Evolutionary conservation across 2,888 invertebrate genomes (phyloP), one percentile per base, ranked within the genome.

Genomic region (Sympetrum striolatum): DNA sequence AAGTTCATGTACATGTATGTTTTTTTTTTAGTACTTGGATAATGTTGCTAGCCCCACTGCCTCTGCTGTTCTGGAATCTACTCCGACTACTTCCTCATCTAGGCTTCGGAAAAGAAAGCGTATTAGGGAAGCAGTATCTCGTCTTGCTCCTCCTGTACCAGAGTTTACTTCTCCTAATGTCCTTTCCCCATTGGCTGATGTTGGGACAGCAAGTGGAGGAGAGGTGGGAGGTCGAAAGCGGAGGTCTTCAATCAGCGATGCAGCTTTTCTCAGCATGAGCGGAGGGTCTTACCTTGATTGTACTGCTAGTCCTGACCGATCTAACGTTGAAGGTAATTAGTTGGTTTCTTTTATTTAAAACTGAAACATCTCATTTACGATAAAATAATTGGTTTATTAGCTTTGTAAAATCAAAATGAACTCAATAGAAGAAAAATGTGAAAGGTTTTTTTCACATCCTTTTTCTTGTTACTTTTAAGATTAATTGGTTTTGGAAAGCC

Each of bases 241-340:
- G 44, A 96, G 98, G 91, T 98, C 98, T 1, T 98, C 98, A 12
- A 96, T 98, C 82, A 97, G 97, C 92, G 98, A 98, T 94, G 96
- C 97, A 82, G 97, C 97, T 60, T 95, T 97, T 91, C 95, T 98
- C 91, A 97, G 97, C 92, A 96, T 98, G 90, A 98, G 98, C 92
- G 97, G 97, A 10, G 86, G 86, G 58, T 98, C 98, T 92, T 97
- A 98, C 94, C 95, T 98, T 92, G 98, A 98, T 93, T 97, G 97
- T 93, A 98, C 98, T 90, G 96, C 96, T 90, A 97, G 97, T 94
- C 97, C 98, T 2, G 97, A 97, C 92, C 96, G 91, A 93, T 93
- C 93, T 90, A 64, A 91, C 60, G 90, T 39, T 81, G 91, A 92
- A 91, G 91, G 92, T 92, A 91, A 91, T 90, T 81, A 79, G 25